Evolutionary conservation across 1,140 invertebrate genomes (phyloP), one percentile per base, ranked within the genome.

Genomic region (Zaprionus vittiger): DNA sequence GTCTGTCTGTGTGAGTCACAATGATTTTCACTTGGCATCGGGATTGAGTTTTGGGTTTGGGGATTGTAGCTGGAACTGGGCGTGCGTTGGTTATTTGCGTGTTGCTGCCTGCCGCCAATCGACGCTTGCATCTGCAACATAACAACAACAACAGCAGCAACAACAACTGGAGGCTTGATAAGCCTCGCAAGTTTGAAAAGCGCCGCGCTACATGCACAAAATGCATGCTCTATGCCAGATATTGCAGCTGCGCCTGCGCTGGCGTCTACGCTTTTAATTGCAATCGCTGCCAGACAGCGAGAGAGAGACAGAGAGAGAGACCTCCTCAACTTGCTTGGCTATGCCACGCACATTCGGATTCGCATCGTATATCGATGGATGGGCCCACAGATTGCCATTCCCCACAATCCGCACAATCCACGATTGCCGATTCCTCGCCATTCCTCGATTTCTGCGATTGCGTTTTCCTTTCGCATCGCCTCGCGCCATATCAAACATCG

Each of bases 151-250:
- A 57, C 57, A 73, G 47, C 49, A 79, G 61, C 77, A 73, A 44
- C 59, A 67, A 73, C 78, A 78, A 60, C 44, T 73, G 69, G 49
- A 17, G 76, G 76, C 57, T 77, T 83, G 84, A 87, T 87, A 87
- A 86, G 83, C 56, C 65, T 38, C 52, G 31, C 34, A 57, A 64
- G 62, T 89, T 81, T 84, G 61, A 90, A 83, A 90, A 90, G 81
- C 54, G 85, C 85, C 85, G 85, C 85, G 41, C 79, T 74, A 89
- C 85, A 89, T 87, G 84, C 84, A 81, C 84, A 89, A 79, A 79
- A 90, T 72, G 69, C 84, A 87, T 89, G 84, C 84, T 83, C 68
- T 31, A 57, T 9, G 47, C 47, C 41, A 72, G 81, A 75, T 89
- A 34, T 34, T 87, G 83, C 82, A 85, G 77, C 77, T 68, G 67